A percentile compares a stretch with the other conserved stretches of the same genome.
These are phyloP conservation scores for Hypomesus transpacificus DNA, from an alignment of 2,113 vertebrate genomes.

Conservation along the genomic window DNA sequence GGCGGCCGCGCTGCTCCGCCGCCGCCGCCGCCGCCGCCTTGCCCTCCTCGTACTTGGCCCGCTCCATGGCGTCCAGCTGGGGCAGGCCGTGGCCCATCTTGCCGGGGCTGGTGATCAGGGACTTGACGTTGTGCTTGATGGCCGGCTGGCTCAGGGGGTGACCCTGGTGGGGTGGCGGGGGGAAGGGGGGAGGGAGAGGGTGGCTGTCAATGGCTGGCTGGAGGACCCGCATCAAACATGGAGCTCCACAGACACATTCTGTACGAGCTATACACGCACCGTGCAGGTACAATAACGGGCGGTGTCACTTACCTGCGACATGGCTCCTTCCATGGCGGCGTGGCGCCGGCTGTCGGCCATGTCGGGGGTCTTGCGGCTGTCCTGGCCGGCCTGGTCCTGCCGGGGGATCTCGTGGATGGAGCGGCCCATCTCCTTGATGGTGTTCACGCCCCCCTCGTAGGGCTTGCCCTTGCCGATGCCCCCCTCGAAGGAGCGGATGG, in stretches of 20 bases:
- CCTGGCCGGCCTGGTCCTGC: constrained; percentile 84
- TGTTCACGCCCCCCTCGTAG: constrained; percentile 87
- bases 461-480: constrained; percentile 94
- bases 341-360: constrained; percentile 70
- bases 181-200: background rate
- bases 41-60: constrained; percentile 88
- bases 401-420: constrained; percentile 98
- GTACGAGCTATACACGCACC: background rate
- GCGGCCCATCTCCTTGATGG: constrained; percentile 96
- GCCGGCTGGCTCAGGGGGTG: constrained; percentile 86
- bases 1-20: constrained; percentile 80
- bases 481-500: constrained; percentile 89
- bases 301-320: no score
- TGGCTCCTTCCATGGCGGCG: constrained; percentile 83
- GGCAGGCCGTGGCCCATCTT: constrained; percentile 84
- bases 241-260: background rate
- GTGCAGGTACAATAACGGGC: no score
- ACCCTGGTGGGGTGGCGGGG: constrained; percentile 75
- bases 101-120: constrained; percentile 88
- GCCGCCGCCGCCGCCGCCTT: constrained; percentile 78
- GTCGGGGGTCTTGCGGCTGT: constrained; percentile 90
- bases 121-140: constrained; percentile 99
- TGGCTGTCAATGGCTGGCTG: background rate
- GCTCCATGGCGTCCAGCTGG: constrained; percentile 83
- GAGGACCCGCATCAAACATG: background rate